phyloP scores from a whole-genome alignment of 2,797 vertebrate genomes.

The Poecilia velifera region DNA sequence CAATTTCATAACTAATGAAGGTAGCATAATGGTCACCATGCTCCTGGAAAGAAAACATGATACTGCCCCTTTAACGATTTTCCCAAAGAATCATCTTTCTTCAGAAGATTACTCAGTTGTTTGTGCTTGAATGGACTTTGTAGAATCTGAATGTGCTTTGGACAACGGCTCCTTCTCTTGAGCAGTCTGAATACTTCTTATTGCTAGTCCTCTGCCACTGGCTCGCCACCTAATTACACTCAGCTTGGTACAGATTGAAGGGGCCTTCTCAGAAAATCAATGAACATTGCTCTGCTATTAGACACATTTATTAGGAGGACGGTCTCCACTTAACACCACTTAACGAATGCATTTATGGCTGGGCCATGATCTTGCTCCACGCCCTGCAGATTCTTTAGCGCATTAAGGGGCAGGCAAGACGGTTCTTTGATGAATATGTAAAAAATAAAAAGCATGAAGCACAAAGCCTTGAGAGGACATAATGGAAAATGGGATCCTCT shows the following conservation, averaged over 20 bases:
- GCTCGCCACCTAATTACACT: constrained; percentile 1
- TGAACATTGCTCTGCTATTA: constrained; percentile 9
- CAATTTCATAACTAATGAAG: no score
- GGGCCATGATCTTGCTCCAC: neutral
- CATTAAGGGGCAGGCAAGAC: neutral
- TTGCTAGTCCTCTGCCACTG: neutral
- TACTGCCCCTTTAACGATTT: no score
- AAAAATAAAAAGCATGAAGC: neutral
- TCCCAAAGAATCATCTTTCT: neutral
- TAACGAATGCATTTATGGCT: constrained; percentile 3
- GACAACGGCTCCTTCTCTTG: neutral
- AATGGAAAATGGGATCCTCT: neutral
- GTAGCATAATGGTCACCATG: no score
- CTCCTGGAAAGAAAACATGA: no score
- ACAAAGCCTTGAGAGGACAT: neutral
- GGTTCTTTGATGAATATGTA: neutral
- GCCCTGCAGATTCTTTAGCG: constrained; percentile 5
- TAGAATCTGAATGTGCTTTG: neutral
- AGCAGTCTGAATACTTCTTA: neutral
- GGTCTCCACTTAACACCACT: constrained; percentile 18
- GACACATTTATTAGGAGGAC: constrained; percentile 15
- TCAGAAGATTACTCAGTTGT: neutral
- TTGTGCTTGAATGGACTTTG: neutral
- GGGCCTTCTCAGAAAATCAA: constrained; percentile 16
- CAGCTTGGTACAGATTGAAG: neutral